phyloP scores from a whole-genome alignment of 2,797 vertebrate species.

The Acrossocheilus fasciatus region DNA sequence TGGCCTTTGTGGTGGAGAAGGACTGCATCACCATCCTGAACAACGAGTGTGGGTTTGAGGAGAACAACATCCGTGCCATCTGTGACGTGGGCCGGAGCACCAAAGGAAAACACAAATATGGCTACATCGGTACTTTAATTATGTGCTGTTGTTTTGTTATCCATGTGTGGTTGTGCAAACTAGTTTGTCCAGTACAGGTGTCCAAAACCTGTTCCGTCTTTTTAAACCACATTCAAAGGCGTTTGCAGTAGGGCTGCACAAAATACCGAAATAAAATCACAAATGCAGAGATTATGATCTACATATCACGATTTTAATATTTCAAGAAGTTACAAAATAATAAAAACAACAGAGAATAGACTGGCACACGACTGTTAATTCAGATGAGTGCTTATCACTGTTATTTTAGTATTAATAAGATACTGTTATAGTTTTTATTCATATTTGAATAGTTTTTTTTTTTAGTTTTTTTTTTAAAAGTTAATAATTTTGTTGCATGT shows the following conservation, averaged over 20 bases:
- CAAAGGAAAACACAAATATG: constrained; percentile 83
- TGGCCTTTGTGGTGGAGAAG: constrained; percentile 80
- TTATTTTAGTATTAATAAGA: background rate
- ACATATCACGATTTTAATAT: background rate
- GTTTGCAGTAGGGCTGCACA: background rate
- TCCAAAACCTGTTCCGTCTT: background rate
- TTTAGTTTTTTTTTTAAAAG: too few species aligned
- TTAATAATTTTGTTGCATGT: too few species aligned
- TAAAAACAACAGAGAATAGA: background rate
- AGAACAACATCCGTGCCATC: constrained; percentile 79
- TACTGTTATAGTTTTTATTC: background rate
- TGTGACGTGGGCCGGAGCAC: constrained; percentile 84
- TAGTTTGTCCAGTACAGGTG: background rate
- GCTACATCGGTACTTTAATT: constrained; percentile 79
- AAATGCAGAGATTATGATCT: background rate
- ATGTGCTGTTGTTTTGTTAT: background rate
- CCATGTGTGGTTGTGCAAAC: background rate
- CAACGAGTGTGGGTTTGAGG: constrained; percentile 82
- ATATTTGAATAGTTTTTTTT: too few species aligned
- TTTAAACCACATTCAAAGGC: too few species aligned
- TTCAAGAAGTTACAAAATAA: background rate
- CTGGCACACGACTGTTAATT: background rate
- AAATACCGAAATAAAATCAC: background rate
- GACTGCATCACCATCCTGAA: constrained; percentile 81
- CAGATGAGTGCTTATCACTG: background rate